Conservation (phyloP, 2,113 vertebrate species). For the Forbesichthys agassizii region DNA sequence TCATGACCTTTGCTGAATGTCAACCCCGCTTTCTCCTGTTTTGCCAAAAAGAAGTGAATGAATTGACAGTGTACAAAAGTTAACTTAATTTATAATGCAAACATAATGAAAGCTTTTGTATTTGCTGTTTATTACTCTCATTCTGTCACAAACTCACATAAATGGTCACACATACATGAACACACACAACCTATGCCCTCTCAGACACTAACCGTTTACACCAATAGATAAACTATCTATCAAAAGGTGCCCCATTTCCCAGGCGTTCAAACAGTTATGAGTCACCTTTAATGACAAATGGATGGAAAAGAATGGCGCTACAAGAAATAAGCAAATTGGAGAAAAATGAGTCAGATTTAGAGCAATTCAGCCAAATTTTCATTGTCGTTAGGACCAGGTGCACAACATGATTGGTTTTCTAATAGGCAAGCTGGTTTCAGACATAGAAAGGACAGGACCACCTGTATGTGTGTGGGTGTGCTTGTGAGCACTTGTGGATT, state of each 20-base stretch:
- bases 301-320: slow-evolving; percentile 13
- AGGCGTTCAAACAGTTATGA: slow-evolving; percentile 21
- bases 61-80: too few relatives aligned
- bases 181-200: neutral
- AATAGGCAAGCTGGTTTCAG: slow-evolving; percentile 51
- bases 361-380: slow-evolving; percentile 19
- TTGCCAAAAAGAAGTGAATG: too few relatives aligned
- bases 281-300: slow-evolving; percentile 36
- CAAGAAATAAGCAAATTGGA: slow-evolving; percentile 43
- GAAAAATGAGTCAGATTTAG: slow-evolving; percentile 45
- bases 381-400: slow-evolving; percentile 58
- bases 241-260: slow-evolving; percentile 34
- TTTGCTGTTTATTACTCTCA: slow-evolving; percentile 25
- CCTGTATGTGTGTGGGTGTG: slow-evolving; percentile 39
- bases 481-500: neutral
- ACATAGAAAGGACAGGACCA: slow-evolving; percentile 44
- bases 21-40: too few relatives aligned
- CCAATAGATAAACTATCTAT: slow-evolving; percentile 35
- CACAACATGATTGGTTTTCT: slow-evolving; percentile 68
- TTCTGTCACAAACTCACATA: slow-evolving; percentile 7
- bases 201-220: slow-evolving; percentile 51
- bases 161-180: slow-evolving; percentile 11
- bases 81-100: too few relatives aligned
- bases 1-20: neutral
- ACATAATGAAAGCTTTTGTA: too few relatives aligned